Evolutionary conservation across 2,888 invertebrate genomes (phyloP), one percentile per base, ranked within the genome.

Genomic region (Trachelus stipa): DNA sequence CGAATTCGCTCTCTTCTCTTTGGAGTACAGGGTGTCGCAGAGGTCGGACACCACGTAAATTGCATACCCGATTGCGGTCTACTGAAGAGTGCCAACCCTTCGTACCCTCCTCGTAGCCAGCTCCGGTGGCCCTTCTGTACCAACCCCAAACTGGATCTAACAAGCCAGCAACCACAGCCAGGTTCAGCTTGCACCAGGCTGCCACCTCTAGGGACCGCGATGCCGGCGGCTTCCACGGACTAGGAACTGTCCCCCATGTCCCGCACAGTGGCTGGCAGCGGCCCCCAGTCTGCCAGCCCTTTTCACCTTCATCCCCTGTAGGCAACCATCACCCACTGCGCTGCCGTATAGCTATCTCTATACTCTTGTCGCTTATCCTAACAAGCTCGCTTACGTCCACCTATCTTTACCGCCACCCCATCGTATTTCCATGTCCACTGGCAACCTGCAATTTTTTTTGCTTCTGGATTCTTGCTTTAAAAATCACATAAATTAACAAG

Each of bases 21-120:
- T 73, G 34, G 31, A 34, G 73, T n/a, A 12, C 35, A 35, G 73
- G 75, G 77, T 84, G 79, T 84, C 80, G 81, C 79, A 78, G 78
- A 84, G 87, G 84, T 86, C 85, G 85, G 85, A 89, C 86, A 87
- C 86, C 87, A 87, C 87, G 87, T 88, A 89, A 89, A 89, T 89
- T 89, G 87, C 88, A 87, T 87, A 88, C 87, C 85, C 87, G 85
- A 89, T 87, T 89, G 88, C 85, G 88, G 89, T 89, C 83, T 81
- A 83, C 85, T 88, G 87, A 88, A 87, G 86, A 88, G 87, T 85
- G 82, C 83, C 81, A 81, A 81, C 83, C 84, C 81, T 83, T 35
- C 83, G 79, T 69, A 81, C 34, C 34, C 69, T 75, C 71, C 15
- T 40, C 40, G 15, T 40, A 40, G 40, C 6, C 40, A 15, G 40